phyloP scores from a whole-genome alignment of 2,888 invertebrate species.

The Argynnis bischoffii region DNA sequence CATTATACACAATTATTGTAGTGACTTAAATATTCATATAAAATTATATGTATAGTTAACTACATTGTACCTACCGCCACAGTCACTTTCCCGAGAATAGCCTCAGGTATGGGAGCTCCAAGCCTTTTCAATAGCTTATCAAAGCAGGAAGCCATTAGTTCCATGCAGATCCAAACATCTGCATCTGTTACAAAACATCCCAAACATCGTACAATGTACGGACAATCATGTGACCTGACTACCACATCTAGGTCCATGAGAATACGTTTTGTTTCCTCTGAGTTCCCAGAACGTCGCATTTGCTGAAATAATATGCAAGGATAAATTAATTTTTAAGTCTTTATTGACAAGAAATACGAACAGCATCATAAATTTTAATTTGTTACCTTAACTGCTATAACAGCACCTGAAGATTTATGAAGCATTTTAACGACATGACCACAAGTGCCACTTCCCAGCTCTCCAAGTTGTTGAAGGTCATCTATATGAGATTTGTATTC shows the following conservation, averaged over 20 bases:
- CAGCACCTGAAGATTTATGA: slow-evolving; percentile 91
- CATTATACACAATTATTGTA: no score
- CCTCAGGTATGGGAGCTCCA: slow-evolving; percentile 95
- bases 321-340: neutral
- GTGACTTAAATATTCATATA: neutral
- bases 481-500: slow-evolving; percentile 91
- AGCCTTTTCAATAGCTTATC: slow-evolving; percentile 96
- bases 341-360: no score
- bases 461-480: slow-evolving; percentile 92
- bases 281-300: slow-evolving; percentile 98
- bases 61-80: slow-evolving; percentile 86
- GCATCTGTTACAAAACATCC: slow-evolving; percentile 99
- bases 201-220: slow-evolving; percentile 97
- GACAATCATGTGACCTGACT: slow-evolving; percentile 97
- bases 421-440: slow-evolving; percentile 99
- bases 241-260: slow-evolving; percentile 99
- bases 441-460: slow-evolving; percentile 97
- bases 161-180: slow-evolving; percentile 99
- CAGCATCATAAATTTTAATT: neutral
- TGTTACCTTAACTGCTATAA: slow-evolving; percentile 96
- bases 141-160: slow-evolving; percentile 99
- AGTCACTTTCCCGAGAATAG: slow-evolving; percentile 97
- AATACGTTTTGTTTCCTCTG: slow-evolving; percentile 98
- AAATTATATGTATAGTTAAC: neutral
- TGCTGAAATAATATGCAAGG: slow-evolving; percentile 77